A percentile compares a stretch with the other conserved stretches of the same genome.
phyloP scores from a whole-genome alignment of 1,140 invertebrate genomes.

The Mesaphorura yosii region DNA sequence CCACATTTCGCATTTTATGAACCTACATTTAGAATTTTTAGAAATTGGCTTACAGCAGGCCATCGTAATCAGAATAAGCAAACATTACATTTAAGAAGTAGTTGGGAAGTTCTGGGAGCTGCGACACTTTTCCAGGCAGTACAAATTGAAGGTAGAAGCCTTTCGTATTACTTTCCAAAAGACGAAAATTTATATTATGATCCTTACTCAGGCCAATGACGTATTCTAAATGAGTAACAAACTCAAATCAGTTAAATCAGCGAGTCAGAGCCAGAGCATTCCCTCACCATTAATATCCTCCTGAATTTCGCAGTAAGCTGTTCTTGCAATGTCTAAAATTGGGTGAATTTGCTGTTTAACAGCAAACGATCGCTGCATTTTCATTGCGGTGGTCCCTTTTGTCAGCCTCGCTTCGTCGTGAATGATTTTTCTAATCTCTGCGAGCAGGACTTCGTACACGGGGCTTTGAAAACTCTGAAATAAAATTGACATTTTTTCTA shows the following conservation, averaged over 20 bases:
- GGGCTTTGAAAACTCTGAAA: constrained; percentile 38
- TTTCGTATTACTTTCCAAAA: constrained; percentile 51
- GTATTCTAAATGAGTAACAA: constrained; percentile 37
- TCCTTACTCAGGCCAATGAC: constrained; percentile 52
- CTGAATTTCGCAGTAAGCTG: constrained; percentile 62
- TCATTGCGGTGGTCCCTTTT: constrained; percentile 53
- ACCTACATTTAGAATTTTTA: too few relatives aligned
- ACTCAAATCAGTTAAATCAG: constrained; percentile 1
- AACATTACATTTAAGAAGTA: constrained; percentile 58
- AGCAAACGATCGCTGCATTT: constrained; percentile 69
- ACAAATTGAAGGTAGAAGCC: constrained; percentile 60
- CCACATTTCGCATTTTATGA: constrained; percentile 45
- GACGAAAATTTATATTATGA: constrained; percentile 50
- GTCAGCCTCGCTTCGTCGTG: constrained; percentile 57
- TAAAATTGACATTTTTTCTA: constrained; percentile 5
- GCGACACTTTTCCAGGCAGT: constrained; percentile 11
- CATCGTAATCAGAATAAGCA: too few relatives aligned
- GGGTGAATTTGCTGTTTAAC: constrained; percentile 62
- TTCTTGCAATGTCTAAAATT: constrained; percentile 62
- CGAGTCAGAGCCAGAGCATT: constrained; percentile 17
- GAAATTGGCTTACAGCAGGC: too few relatives aligned
- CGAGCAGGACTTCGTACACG: constrained; percentile 46
- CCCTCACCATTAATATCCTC: constrained; percentile 57
- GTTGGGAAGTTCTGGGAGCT: constrained; percentile 47
- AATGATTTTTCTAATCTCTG: constrained; percentile 54